These are phyloP conservation scores for Synanthedon tipuliformis DNA, from an alignment of 2,888 invertebrate species.

Conservation along the genomic window DNA sequence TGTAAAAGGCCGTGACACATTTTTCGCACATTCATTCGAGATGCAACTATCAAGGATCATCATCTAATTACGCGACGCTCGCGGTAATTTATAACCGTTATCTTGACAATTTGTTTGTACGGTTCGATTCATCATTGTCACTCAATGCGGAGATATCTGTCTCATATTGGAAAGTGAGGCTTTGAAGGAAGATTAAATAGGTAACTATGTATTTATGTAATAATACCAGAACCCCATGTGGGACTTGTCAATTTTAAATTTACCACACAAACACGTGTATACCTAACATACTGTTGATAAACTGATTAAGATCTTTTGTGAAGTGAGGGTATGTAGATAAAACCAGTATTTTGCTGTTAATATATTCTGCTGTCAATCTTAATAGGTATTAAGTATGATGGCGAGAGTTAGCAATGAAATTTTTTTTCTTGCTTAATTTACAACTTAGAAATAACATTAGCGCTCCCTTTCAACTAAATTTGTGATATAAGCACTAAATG, in stretches of 20 bases:
- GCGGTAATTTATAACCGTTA: conserved; percentile 58
- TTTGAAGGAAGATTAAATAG: conserved; percentile 17
- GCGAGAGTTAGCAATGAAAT: no score
- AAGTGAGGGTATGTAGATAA: no score
- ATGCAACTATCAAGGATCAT: not conserved
- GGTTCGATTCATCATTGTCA: conserved; percentile 58
- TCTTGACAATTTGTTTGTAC: conserved; percentile 57
- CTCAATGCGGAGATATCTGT: conserved; percentile 17
- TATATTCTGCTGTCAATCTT: no score
- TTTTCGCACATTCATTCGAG: conserved; percentile 7
- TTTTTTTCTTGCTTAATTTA: no score
- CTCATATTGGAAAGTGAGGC: conserved; percentile 41
- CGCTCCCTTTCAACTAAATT: no score
- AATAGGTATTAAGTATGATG: no score
- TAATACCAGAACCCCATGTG: not conserved
- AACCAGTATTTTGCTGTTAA: no score
- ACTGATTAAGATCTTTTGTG: not conserved
- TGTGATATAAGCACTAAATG: no score
- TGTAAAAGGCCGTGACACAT: conserved; percentile 23
- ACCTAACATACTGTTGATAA: not conserved
- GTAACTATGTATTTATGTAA: conserved; percentile 10
- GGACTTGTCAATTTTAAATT: not conserved
- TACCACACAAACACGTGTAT: not conserved
- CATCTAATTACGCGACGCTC: not conserved
- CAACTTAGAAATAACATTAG: no score